Base-by-base conservation (phyloP, 2,888 invertebrate genomes). In the Ormia ochracea region DNA sequence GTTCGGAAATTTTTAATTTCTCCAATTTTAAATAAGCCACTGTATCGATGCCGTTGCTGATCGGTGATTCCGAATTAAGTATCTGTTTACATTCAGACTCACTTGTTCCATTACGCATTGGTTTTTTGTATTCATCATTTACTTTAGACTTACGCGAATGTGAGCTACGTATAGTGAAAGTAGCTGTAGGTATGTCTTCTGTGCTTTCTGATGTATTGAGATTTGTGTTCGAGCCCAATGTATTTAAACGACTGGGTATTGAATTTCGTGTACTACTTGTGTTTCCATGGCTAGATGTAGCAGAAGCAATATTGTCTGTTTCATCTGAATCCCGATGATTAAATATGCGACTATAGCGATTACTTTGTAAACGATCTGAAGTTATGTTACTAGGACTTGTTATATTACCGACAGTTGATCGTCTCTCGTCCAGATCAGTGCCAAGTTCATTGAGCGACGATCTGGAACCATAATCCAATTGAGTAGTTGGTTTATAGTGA, bases 401-500 rank as follows among this genome's bases (percentile, higher is more conserved):
- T 70, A 56, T 68, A 70, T 61, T 78, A 54, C 10, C 41, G 70
- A 81, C 72, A 65, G 82, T 31, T 48, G 83, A 58, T 69, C 68
- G 74, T 77, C 79, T 56, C 66, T 75, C 75, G 31, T 82, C 81
- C 61, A 78, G 48, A 61, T 79, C 82, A 56, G 75, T 79, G 17
- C 85, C 84, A 74, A 85, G 82, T 74, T 88, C 89, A 86, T 86
- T 84, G 78, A 83, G 85, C 83, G 87, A 85, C 85, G 90, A 90
- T 88, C 90, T 89, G 86, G 90, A 90, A 88, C 90, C 89, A 89
- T 88, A 87, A 77, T 77, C 76, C 84, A 89, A 87, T 88, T 90
- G 90, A 88, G 87, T 87, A 86, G 89, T 90, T 79, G 95, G 94
- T 85, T 93, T 92, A 88, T 95, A 95, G 87, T 93, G 93, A 43